Conservation (phyloP, 1,140 invertebrate genomes). For the Ceratina japonica region DNA sequence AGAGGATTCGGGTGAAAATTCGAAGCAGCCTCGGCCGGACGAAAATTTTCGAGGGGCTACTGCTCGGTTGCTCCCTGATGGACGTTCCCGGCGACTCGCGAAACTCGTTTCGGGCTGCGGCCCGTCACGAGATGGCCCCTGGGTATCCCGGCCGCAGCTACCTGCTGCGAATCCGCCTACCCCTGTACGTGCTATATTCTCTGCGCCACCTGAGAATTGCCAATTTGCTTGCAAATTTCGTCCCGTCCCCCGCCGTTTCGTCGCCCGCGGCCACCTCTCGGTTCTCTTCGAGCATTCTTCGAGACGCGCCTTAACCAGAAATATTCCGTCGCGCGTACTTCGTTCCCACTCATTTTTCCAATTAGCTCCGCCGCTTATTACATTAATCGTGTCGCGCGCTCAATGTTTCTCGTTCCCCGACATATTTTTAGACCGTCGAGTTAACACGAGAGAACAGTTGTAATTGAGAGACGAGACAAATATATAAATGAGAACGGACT, state of each 20-base stretch:
- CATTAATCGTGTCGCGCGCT: too few relatives aligned
- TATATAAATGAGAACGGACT: too few relatives aligned
- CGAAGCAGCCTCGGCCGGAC: not conserved
- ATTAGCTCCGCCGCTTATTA: too few relatives aligned
- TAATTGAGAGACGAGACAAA: too few relatives aligned
- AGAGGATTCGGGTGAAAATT: not conserved
- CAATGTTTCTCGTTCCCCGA: too few relatives aligned
- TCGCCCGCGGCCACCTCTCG: constrained; percentile 36
- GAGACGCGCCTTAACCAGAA: constrained; percentile 16
- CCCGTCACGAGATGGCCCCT: constrained; percentile 31
- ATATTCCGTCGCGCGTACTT: not conserved
- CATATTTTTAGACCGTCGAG: too few relatives aligned
- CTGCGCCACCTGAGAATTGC: constrained; percentile 74
- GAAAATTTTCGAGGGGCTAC: constrained; percentile 24
- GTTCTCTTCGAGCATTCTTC: constrained; percentile 43
- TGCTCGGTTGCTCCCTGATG: not conserved
- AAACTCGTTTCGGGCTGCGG: constrained; percentile 26
- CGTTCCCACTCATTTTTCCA: too few relatives aligned
- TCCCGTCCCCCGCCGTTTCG: constrained; percentile 25
- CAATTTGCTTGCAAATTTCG: constrained; percentile 80
- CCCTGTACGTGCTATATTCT: constrained; percentile 56
- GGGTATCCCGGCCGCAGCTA: constrained; percentile 51
- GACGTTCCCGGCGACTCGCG: constrained; percentile 35
- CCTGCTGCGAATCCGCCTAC: constrained; percentile 54
- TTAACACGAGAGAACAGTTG: too few relatives aligned